Percentiles rank a stretch among this genome's conserved stretches.
phyloP scores from a whole-genome alignment of 2,797 vertebrate species.

The Podarcis siculus region DNA sequence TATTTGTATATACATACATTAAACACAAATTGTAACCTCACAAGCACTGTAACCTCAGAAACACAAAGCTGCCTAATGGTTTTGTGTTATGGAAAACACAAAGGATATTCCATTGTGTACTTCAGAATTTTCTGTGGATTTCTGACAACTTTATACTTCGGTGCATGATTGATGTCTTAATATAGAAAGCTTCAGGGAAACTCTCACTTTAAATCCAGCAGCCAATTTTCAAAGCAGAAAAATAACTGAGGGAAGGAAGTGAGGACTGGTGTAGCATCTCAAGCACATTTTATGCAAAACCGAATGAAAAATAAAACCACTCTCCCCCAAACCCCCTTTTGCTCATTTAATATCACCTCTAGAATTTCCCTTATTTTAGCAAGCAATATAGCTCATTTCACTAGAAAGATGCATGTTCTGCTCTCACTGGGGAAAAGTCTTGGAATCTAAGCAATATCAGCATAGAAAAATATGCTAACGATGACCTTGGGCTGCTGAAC shows the following conservation, averaged over 20 bases:
- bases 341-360: background rate
- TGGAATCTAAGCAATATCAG: background rate
- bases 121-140: constrained; percentile 38
- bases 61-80: constrained; percentile 39
- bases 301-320: background rate
- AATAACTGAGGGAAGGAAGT: constrained; percentile 13
- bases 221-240: constrained; percentile 50
- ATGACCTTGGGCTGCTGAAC: background rate
- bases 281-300: background rate
- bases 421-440: background rate
- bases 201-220: constrained; percentile 53
- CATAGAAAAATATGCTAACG: background rate
- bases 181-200: constrained; percentile 42
- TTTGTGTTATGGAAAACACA: constrained; percentile 41
- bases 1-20: background rate
- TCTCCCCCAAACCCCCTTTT: background rate
- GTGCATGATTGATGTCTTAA: constrained; percentile 60
- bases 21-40: too few relatives aligned
- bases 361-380: background rate
- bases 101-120: constrained; percentile 43
- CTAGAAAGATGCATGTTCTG: background rate
- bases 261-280: constrained; percentile 35
- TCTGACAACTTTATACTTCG: constrained; percentile 50
- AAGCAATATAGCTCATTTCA: background rate
- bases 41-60: constrained; percentile 28